Evolutionary conservation across 2,113 vertebrate genomes (phyloP).

Genomic region (Pyxicephalus adspersus): DNA sequence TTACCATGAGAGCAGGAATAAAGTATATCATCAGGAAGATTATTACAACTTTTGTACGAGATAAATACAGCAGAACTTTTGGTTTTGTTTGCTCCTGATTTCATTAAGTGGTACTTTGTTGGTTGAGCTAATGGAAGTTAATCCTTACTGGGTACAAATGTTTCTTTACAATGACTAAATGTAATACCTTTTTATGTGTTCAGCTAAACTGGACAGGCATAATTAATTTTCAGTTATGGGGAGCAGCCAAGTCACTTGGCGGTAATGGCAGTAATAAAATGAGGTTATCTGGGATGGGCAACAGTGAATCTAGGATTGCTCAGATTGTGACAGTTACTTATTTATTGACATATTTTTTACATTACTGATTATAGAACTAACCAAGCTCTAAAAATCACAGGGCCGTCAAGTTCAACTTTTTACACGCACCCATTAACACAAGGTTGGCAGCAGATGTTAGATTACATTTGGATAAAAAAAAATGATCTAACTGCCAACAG

Average conservation of each 20-base stretch:
- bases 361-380: no score
- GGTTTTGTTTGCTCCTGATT: conserved; percentile 27
- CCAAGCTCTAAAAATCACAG: no score
- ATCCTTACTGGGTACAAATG: conserved; percentile 16
- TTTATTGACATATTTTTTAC: no score
- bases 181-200: conserved; percentile 23
- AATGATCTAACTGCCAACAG: no score
- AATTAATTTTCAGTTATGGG: conserved; percentile 17
- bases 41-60: conserved; percentile 46
- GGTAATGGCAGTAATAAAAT: not conserved
- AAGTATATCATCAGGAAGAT: conserved; percentile 43
- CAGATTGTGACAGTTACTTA: no score
- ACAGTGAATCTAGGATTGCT: no score
- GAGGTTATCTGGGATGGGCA: not conserved
- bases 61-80: conserved; percentile 49
- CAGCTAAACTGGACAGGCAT: conserved; percentile 16
- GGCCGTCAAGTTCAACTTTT: no score
- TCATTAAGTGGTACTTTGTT: conserved; percentile 33
- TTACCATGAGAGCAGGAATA: conserved; percentile 22
- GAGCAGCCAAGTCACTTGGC: not conserved
- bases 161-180: conserved; percentile 29
- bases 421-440: no score
- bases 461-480: no score
- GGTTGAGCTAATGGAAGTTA: conserved; percentile 39
- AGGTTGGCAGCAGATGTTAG: no score